These are phyloP conservation scores for Ciona savignyi DNA, from an alignment of 23 tunicate species.

Conservation along the genomic window DNA sequence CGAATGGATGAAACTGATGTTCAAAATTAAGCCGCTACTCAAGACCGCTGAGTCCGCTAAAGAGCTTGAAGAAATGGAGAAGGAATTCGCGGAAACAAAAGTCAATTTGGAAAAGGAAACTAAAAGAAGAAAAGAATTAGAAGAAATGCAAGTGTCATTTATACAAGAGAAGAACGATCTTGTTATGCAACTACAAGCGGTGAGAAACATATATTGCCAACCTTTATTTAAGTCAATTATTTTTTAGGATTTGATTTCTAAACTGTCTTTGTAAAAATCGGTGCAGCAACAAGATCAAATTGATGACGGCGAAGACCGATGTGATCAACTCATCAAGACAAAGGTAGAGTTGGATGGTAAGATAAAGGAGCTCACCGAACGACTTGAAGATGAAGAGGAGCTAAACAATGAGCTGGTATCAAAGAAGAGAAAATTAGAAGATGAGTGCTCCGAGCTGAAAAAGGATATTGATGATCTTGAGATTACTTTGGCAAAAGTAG, in stretches of 20 bases:
- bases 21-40: constrained; percentile 93
- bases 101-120: constrained; percentile 80
- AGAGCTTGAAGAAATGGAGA: constrained; percentile 86
- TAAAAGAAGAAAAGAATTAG: constrained; percentile 85
- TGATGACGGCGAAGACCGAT: constrained; percentile 88
- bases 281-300: constrained; percentile 89
- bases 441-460: constrained; percentile 84
- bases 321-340: constrained; percentile 85
- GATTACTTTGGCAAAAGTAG: constrained; percentile 80
- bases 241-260: background rate
- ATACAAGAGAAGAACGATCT: constrained; percentile 98
- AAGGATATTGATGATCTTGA: constrained; percentile 94
- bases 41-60: constrained; percentile 93
- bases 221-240: background rate
- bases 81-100: constrained; percentile 73
- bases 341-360: constrained; percentile 97
- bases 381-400: constrained; percentile 95
- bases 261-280: background rate
- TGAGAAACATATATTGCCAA: constrained; percentile 18
- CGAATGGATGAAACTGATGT: constrained; percentile 95
- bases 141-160: constrained; percentile 85
- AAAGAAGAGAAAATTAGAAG: constrained; percentile 84
- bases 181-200: constrained; percentile 84
- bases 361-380: constrained; percentile 82
- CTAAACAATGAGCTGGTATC: constrained; percentile 70